Evolutionary conservation across 2,797 vertebrate species (phyloP), one percentile per base, ranked within the genome.

Genomic region (Sphenopsis melanotis): DNA sequence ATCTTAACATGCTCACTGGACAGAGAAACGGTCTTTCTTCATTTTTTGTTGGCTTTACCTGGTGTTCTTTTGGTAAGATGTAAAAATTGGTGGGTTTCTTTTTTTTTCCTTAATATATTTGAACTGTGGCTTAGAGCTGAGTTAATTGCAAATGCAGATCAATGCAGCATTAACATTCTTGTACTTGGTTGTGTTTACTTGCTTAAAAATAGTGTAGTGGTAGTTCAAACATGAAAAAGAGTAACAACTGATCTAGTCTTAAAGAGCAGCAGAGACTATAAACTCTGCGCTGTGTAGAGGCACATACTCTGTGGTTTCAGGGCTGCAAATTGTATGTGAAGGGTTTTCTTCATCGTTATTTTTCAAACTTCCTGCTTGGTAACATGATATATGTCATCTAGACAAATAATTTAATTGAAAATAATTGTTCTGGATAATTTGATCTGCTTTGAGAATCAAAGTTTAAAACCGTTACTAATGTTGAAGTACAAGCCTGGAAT

Each of bases 311-410:
- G 41, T 30, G 63, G 52, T 81, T 93, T 91, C 19, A 24, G 47
- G 70, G 39, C 70, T 24, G 13, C n/a, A 42, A 17, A 47, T n/a
- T 61, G 61, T 59, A 26, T 57, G 2, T 59, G 56, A 52, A 63
- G 50, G 26, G 52, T 87, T 85, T 49, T 90, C 22, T 81, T 52
- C 12, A 55, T 17, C 39, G 5, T 56, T 74, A 34, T 41, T 94
- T 83, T 89, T 93, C 42, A 47, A 15, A 86, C 89, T 91, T 94
- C 68, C 69, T 91, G 89, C 26, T 53, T 60, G 9, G 26, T 69
- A 47, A 60, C 72, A 68, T 19, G 11, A 12, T 47, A 14, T 26
- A 5, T 57, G n/a, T 47, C 56, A 49, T 49, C n/a, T 59, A 61
- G 72, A 81, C 21, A 78, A 44, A 74, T 63, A 32, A 47, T 69